Percentiles rank a stretch among this genome's conserved stretches.
These are phyloP conservation scores for Calameuta idolon DNA, from an alignment of 2,888 invertebrate genomes.

Conservation along the genomic window DNA sequence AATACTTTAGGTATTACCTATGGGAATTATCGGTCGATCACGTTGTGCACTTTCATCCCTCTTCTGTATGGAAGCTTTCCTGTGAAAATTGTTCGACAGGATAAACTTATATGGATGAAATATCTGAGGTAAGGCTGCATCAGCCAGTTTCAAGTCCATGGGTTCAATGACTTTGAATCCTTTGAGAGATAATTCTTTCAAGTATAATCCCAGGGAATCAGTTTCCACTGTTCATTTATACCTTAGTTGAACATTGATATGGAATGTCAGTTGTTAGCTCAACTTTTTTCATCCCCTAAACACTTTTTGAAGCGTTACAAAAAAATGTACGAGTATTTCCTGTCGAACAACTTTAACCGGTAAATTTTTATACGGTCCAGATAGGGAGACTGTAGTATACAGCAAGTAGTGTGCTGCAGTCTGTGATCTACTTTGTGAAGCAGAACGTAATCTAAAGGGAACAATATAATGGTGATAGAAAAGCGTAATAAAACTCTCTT, in stretches of 20 bases:
- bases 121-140: background rate
- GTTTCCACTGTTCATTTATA: background rate
- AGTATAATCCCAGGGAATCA: background rate
- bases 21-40: background rate
- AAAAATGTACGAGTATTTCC: too few species aligned
- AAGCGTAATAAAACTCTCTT: background rate
- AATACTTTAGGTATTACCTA: background rate
- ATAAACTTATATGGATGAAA: background rate
- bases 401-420: background rate
- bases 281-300: too few species aligned
- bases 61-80: background rate
- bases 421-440: background rate
- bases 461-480: background rate
- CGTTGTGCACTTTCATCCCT: background rate
- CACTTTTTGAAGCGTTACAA: too few species aligned
- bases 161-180: background rate
- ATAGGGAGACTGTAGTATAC: background rate
- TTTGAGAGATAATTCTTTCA: background rate
- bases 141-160: background rate
- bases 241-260: too few species aligned
- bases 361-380: background rate
- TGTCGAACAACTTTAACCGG: too few species aligned
- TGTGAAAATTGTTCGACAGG: background rate
- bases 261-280: too few species aligned
- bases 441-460: background rate